Conservation (phyloP, 2,113 vertebrate genomes). For the Oxyura jamaicensis region DNA sequence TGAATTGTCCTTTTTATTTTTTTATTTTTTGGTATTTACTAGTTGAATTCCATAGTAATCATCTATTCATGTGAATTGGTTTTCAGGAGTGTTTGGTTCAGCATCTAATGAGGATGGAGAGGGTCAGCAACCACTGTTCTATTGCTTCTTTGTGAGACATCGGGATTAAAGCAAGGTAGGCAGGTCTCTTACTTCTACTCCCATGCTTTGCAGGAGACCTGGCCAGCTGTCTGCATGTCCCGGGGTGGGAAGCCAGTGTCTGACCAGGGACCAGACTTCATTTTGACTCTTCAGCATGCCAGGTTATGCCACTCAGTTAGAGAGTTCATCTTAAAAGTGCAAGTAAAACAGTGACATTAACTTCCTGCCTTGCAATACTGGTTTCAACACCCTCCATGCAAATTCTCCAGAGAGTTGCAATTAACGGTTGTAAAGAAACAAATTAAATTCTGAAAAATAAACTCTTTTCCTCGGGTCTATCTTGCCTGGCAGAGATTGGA, state of each 20-base stretch:
- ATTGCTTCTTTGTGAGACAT: not conserved
- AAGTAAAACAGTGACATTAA: not conserved
- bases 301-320: not conserved
- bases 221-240: not conserved
- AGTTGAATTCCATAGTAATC: not conserved
- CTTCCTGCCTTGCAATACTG: not conserved
- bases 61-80: not conserved
- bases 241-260: not conserved
- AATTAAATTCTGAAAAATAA: not conserved
- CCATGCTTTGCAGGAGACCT: fast-evolving
- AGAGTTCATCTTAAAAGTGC: not conserved
- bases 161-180: not conserved
- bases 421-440: not conserved
- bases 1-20: not conserved
- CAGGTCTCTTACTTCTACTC: not conserved
- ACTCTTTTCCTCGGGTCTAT: not conserved
- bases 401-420: not conserved
- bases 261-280: not conserved
- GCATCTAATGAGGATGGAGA: not conserved
- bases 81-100: not conserved
- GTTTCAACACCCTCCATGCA: not conserved
- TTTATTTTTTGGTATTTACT: not conserved
- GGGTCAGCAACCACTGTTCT: not conserved
- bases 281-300: not conserved
- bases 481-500: not conserved